Base-by-base conservation (phyloP, 2,888 invertebrate species). In the Pollenia amentaria region DNA sequence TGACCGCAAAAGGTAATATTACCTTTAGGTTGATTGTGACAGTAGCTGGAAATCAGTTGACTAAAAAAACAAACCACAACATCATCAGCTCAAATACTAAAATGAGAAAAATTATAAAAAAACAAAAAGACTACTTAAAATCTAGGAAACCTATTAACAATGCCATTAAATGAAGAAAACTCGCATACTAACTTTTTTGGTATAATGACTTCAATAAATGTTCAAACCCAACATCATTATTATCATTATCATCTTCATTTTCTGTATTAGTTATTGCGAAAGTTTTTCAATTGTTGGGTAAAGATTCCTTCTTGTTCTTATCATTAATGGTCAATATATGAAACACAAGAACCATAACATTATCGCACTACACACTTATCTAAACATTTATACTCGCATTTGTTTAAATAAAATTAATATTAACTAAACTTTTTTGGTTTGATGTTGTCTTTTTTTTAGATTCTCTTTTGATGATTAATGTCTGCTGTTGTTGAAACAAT, bases 1-100 rank as follows among this genome's bases (percentile, higher is more conserved):
- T 84, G 73, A 84, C 84, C 84, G 53, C 84, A 79, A 79, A 79
- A 84, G 78, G 78, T 73, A 79, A 79, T 84, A 60, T 79, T 73
- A 79, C 78, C 73, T 84, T 73, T 46, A 69, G 60, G 44, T 16
- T 69, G 38, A 65, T 62, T 51, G 51, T 46, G 76, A 76, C 69
- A 76, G 46, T 48, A 55, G 73, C 65, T 55, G 60, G 42, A 70
- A 77, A 76, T 40, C 69, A 64, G 46, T 21, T 51, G 40, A 46
- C 16, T 10, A 16, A 60, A 60, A 44, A 38, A 11, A 21, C 57
- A 57, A 76, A 46, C 57, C 48, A 18, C 62, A 78, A 64, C 70
- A 79, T 51, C 51, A 60, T 42, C 14, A 48, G 38, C n/a, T 12
- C 21, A 42, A 57, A 70, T 12, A 6, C 29, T 16, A 21, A 16